These are phyloP conservation scores for Andrena fulva DNA, from an alignment of 2,888 invertebrate genomes.

Conservation along the genomic window DNA sequence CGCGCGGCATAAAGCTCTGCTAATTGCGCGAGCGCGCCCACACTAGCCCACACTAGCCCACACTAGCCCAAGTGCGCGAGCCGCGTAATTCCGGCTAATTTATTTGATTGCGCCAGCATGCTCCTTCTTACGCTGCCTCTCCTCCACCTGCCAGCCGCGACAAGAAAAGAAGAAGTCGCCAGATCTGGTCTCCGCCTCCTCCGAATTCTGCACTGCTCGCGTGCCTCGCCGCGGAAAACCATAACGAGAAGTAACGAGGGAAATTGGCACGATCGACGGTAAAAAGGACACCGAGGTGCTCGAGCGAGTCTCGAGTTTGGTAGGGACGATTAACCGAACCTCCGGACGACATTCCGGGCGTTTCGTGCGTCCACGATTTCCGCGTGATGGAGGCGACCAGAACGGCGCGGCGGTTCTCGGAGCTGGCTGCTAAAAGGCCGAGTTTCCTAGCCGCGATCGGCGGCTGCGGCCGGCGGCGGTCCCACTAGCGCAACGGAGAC, in stretches of 20 bases:
- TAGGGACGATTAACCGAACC: neutral
- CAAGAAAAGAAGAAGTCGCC: neutral
- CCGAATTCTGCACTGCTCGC: slow-evolving; percentile 19
- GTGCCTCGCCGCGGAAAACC: neutral
- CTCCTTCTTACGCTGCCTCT: slow-evolving; percentile 37
- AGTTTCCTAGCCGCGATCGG: too few relatives aligned
- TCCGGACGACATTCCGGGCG: neutral
- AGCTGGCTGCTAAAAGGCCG: too few relatives aligned
- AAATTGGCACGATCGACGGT: neutral
- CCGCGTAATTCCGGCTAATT: slow-evolving; percentile 80
- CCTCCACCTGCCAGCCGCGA: neutral
- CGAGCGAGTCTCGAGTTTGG: neutral
- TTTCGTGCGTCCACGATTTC: neutral
- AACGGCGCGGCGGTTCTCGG: slow-evolving; percentile 30
- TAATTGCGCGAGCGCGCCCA: slow-evolving; percentile 70
- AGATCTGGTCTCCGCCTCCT: slow-evolving; percentile 13
- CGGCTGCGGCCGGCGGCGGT: too few relatives aligned
- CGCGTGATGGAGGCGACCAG: neutral
- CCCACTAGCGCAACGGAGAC: too few relatives aligned
- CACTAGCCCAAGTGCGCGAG: slow-evolving; percentile 60
- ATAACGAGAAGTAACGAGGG: neutral
- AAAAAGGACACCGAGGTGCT: neutral
- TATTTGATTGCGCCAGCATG: slow-evolving; percentile 78
- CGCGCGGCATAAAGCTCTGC: slow-evolving; percentile 72
- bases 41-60: slow-evolving; percentile 36